Conservation (phyloP, 2,888 invertebrate genomes). For the Acanthoscelides obtectus region DNA sequence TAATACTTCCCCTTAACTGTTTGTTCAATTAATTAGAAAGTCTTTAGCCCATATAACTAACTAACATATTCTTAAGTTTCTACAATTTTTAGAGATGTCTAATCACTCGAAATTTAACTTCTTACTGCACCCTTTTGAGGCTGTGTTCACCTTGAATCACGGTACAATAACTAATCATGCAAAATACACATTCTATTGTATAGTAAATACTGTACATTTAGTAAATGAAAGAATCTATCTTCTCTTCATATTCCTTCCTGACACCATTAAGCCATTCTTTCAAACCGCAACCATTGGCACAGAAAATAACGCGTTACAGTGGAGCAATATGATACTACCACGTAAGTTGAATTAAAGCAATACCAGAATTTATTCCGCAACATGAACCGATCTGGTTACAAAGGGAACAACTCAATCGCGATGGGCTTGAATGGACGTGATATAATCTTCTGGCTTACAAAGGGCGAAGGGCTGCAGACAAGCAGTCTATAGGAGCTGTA, state of each 20-base stretch:
- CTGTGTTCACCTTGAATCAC: too few species aligned
- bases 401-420: not conserved
- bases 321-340: not conserved
- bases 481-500: not conserved
- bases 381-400: not conserved
- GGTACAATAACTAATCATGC: too few species aligned
- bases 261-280: not conserved
- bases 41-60: too few species aligned
- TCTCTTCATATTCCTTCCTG: too few species aligned
- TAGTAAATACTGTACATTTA: too few species aligned
- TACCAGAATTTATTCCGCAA: not conserved
- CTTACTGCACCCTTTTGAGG: too few species aligned
- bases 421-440: not conserved
- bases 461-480: not conserved
- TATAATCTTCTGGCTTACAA: not conserved
- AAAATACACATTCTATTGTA: too few species aligned
- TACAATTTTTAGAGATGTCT: too few species aligned
- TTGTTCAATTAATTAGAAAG: too few species aligned
- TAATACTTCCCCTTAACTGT: too few species aligned
- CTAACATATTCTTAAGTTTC: too few species aligned
- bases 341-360: not conserved
- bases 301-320: not conserved
- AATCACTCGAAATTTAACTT: too few species aligned
- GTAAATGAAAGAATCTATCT: not conserved
- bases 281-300: not conserved